phyloP scores from a whole-genome alignment of 2,113 vertebrate species.

The Callocephalon fimbriatum region DNA sequence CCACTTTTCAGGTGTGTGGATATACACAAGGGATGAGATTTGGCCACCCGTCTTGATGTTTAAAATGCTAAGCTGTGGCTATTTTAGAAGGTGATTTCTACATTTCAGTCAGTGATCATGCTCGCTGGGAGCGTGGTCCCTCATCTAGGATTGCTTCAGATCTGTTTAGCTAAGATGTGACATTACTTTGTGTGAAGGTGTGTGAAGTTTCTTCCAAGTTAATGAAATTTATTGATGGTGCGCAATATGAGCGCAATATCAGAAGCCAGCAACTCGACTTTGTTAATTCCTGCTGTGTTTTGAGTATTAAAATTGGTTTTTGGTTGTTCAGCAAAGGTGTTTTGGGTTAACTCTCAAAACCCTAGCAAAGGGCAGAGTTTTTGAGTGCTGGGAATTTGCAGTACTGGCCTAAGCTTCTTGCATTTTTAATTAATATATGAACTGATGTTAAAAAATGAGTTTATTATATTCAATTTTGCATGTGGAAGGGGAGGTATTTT shows the following conservation, averaged over 20 bases:
- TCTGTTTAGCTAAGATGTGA: neutral
- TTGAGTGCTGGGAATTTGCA: neutral
- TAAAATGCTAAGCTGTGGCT: neutral
- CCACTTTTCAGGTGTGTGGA: neutral
- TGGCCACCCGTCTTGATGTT: neutral
- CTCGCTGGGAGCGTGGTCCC: neutral
- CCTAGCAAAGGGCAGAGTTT: neutral
- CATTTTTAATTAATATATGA: neutral
- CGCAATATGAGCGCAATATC: rapidly evolving
- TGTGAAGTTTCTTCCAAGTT: neutral
- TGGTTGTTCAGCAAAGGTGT: neutral
- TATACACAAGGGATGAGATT: neutral
- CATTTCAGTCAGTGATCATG: neutral
- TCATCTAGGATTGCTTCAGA: neutral
- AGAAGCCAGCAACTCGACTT: neutral
- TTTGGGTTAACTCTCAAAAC: neutral
- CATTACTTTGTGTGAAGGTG: neutral
- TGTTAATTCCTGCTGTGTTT: neutral
- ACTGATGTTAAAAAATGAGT: neutral
- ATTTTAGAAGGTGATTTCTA: neutral
- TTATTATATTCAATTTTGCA: neutral
- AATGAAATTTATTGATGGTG: neutral
- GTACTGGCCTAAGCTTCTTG: neutral
- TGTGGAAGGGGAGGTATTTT: neutral
- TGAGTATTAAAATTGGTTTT: neutral